These are phyloP conservation scores for Spodoptera picta DNA, from an alignment of 2,888 invertebrate species.

Conservation along the genomic window DNA sequence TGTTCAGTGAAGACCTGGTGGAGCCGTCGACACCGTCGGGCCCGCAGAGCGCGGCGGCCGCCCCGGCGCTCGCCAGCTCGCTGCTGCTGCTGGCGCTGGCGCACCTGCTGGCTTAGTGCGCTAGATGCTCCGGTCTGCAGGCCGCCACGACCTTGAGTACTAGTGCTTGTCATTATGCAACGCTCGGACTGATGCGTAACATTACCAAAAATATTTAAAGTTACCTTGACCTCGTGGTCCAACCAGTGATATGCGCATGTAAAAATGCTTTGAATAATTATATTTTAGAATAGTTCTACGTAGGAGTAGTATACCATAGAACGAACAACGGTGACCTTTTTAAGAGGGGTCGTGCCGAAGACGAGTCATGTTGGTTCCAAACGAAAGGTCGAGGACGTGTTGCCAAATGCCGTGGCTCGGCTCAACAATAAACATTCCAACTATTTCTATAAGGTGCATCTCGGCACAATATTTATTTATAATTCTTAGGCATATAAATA, in stretches of 20 bases:
- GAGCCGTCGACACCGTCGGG: conserved; percentile 37
- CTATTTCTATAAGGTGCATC: conserved; percentile 70
- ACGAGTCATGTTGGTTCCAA: conserved; percentile 69
- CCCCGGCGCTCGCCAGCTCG: conserved; percentile 71
- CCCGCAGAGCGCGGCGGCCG: conserved; percentile 67
- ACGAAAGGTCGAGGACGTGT: conserved; percentile 82
- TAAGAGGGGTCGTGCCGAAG: conserved; percentile 71
- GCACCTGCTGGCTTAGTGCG: conserved; percentile 78
- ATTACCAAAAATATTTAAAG: conserved; percentile 86
- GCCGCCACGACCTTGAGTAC: conserved; percentile 66
- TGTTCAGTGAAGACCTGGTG: conserved; percentile 83
- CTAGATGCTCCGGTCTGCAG: conserved; percentile 54
- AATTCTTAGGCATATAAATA: conserved; percentile 40
- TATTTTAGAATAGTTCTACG: conserved; percentile 52
- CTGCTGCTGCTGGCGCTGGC: conserved; percentile 74
- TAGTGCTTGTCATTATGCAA: conserved; percentile 67
- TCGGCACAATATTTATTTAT: conserved; percentile 71
- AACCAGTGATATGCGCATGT: conserved; percentile 84
- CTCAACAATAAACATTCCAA: conserved; percentile 82
- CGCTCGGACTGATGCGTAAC: conserved; percentile 80
- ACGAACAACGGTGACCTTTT: conserved; percentile 67
- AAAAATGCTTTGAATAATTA: conserved; percentile 80
- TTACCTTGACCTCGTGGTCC: conserved; percentile 84
- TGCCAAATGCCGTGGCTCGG: conserved; percentile 75
- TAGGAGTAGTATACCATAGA: conserved; percentile 50